phyloP scores from a whole-genome alignment of 2,888 invertebrate genomes.

The Leistus spinibarbis region DNA sequence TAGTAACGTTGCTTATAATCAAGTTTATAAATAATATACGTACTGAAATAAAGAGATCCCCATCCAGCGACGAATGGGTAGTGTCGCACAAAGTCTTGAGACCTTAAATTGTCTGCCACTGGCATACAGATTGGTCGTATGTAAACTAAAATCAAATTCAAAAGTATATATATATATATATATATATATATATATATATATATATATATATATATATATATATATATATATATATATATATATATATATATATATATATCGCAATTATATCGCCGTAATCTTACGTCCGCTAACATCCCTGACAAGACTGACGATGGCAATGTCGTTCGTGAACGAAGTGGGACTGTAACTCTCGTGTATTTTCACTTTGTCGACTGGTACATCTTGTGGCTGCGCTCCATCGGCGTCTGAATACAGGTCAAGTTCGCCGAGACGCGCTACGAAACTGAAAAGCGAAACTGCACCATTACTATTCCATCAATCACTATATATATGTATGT shows the following conservation, averaged over 20 bases:
- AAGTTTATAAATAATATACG: slow-evolving; percentile 56
- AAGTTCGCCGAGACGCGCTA: slow-evolving; percentile 80
- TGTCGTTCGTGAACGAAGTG: slow-evolving; percentile 71
- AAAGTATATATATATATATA: not conserved
- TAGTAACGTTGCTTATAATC: too few relatives aligned
- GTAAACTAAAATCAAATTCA: slow-evolving; percentile 60
- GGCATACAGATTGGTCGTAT: slow-evolving; percentile 82
- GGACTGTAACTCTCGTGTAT: slow-evolving; percentile 74
- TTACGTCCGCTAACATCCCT: slow-evolving; percentile 57
- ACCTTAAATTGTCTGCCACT: slow-evolving; percentile 59
- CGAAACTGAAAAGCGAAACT: slow-evolving; percentile 58
- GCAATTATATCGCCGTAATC: slow-evolving; percentile 15
- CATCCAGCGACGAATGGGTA: slow-evolving; percentile 81
- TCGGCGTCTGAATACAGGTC: slow-evolving; percentile 68
- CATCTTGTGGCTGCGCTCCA: slow-evolving; percentile 67
- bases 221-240: slow-evolving; percentile 4
- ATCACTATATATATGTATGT: not conserved
- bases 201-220: too few relatives aligned
- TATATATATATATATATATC: slow-evolving; percentile 4
- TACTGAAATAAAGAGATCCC: slow-evolving; percentile 76
- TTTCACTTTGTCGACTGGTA: slow-evolving; percentile 64
- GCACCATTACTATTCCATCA: not conserved
- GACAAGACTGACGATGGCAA: slow-evolving; percentile 73
- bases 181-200: not conserved
- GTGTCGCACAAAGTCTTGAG: slow-evolving; percentile 62